These are phyloP conservation scores for Myotis planiceps DNA, from an alignment of 2,797 vertebrate genomes.

Conservation along the genomic window DNA sequence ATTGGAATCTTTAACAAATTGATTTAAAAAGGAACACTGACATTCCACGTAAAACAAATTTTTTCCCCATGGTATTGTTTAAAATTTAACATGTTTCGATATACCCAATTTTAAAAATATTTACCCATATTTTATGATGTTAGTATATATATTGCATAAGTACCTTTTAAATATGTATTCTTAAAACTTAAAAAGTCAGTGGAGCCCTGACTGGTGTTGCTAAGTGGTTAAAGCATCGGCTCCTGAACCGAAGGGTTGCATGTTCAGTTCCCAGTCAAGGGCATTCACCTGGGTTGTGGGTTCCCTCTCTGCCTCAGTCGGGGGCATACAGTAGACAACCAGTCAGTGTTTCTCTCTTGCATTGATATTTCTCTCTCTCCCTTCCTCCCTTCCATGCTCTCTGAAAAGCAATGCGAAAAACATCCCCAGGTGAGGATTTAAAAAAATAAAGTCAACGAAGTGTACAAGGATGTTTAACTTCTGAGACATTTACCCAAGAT, in stretches of 20 bases:
- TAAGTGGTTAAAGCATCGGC: too few species aligned
- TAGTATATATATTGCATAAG: constrained; percentile 76
- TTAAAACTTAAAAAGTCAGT: constrained; percentile 67
- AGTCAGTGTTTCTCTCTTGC: too few species aligned
- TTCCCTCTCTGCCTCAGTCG: too few species aligned
- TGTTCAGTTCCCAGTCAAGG: too few species aligned
- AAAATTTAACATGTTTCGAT: constrained; percentile 38
- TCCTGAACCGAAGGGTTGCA: too few species aligned
- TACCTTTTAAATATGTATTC: constrained; percentile 55
- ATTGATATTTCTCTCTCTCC: too few species aligned
- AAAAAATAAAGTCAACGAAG: neutral
- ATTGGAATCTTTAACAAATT: constrained; percentile 47
- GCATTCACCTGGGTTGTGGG: too few species aligned
- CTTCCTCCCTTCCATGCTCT: too few species aligned
- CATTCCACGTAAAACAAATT: neutral
- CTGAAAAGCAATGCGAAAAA: too few species aligned
- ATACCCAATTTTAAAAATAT: constrained; percentile 49
- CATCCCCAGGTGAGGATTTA: too few species aligned
- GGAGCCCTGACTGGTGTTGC: too few species aligned
- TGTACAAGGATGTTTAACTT: constrained; percentile 73
- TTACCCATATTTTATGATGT: constrained; percentile 33
- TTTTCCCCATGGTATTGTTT: constrained; percentile 29
- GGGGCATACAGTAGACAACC: too few species aligned
- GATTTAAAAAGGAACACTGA: constrained; percentile 51
- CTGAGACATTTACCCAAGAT: neutral